Evolutionary conservation across 2,797 vertebrate genomes (phyloP), one percentile per base, ranked within the genome.

Genomic region (Atherinosoma microstoma): DNA sequence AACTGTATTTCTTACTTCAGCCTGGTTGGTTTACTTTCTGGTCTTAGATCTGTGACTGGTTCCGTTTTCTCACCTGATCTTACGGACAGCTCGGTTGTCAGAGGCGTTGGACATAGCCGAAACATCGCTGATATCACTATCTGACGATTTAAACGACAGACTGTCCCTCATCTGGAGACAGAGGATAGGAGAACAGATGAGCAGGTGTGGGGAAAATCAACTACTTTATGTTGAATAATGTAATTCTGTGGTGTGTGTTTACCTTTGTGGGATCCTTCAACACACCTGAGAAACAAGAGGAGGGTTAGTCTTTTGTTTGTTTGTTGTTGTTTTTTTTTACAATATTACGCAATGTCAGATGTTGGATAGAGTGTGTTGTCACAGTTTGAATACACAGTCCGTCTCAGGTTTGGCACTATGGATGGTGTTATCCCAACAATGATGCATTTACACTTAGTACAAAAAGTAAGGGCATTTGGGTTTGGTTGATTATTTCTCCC

Each of bases 111-210:
- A 97, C 82, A 96, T 93, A 67, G 96, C 96, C 0, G 96, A 97
- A 76, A 96, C 93, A 8, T 98, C 96, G 49, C 97, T 98, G 80
- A 98, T 94, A 58, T 99, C 97, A 11, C 96, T 97, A 93, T 98
- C 97, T 9, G 97, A 98, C 0, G 97, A 98, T 84, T 95, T 98
- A 66, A 95, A 96, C 74, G 97, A 98, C 66, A 96, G 76, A 13
- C 94, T 97, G 93, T 98, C 97, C 75, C 93, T 94, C 89, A 96
- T 94, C 80, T 92, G 83, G 72, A 63, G 18, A 75, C 10, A 62
- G 49, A 74, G 40, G 10, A 67, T 51, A 70, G 45, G 64, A 45
- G 11, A 40, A 35, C 27, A 58, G 57, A 65, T 65, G 58, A 76
- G 18, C n/a, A 16, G 49, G 56, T 54, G 34, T 11, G 11, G 40